These are phyloP conservation scores for Boulengeromyrus knoepffleri DNA, from an alignment of 2,113 vertebrate genomes.

Conservation along the genomic window DNA sequence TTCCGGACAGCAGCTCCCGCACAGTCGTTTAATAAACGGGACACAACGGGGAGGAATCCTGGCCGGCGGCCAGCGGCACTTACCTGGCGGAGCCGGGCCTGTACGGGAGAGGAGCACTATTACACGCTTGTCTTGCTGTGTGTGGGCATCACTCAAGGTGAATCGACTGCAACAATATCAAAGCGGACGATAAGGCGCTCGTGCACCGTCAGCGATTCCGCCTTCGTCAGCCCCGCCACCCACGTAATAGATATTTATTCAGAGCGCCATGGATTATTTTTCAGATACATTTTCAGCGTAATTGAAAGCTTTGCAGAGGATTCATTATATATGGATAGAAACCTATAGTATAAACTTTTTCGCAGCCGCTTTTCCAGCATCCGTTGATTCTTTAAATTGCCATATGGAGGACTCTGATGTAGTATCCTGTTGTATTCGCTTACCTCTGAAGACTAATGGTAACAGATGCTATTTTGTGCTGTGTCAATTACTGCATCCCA, in stretches of 20 bases:
- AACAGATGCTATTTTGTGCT: neutral
- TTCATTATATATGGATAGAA: neutral
- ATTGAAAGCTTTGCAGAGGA: neutral
- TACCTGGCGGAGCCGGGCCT: neutral
- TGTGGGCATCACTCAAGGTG: constrained; percentile 10
- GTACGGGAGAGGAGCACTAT: neutral
- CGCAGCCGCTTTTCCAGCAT: too few species aligned
- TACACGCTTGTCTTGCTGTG: constrained; percentile 11
- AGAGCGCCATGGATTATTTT: neutral
- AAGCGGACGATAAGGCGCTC: neutral
- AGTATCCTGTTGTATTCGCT: neutral
- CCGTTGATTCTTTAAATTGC: neutral
- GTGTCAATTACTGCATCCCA: neutral
- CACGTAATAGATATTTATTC: neutral
- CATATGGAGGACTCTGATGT: neutral
- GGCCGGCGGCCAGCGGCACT: neutral
- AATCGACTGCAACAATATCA: neutral
- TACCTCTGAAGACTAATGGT: neutral
- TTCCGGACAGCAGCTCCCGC: neutral
- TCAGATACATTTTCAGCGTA: neutral
- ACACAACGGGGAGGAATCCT: neutral
- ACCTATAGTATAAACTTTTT: neutral
- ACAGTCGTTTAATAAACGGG: neutral
- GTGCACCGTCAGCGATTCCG: neutral
- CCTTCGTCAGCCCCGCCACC: neutral